phyloP scores from a whole-genome alignment of 2,797 vertebrate genomes.

The Scyliorhinus canicula region DNA sequence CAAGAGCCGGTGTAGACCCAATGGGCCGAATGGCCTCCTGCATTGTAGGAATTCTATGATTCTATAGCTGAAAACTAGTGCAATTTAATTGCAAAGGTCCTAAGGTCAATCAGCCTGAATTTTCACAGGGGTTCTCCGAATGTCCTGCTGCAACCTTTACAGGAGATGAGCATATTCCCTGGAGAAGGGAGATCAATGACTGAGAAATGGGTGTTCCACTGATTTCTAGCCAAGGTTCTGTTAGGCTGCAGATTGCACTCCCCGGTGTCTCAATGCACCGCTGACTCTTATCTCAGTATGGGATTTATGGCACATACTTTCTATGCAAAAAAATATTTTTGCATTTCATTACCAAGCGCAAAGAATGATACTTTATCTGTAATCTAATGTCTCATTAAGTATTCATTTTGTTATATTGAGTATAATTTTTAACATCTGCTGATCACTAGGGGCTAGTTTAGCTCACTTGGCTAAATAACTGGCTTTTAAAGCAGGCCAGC shows the following conservation, averaged over 20 bases:
- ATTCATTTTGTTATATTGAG: not conserved
- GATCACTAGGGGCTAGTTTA: too few relatives aligned
- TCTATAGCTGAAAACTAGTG: not conserved
- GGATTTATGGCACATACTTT: not conserved
- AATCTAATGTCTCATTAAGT: not conserved
- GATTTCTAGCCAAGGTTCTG: not conserved
- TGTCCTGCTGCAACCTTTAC: not conserved
- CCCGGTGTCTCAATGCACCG: not conserved
- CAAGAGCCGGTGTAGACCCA: too few relatives aligned
- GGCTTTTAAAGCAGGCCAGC: too few relatives aligned
- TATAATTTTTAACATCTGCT: not conserved
- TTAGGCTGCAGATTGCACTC: not conserved
- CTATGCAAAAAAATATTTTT: not conserved
- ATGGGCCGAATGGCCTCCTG: too few relatives aligned
- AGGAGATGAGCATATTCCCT: not conserved
- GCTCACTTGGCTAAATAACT: too few relatives aligned
- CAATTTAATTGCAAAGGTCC: not conserved
- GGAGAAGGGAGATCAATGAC: not conserved
- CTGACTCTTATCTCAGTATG: not conserved
- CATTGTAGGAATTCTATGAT: too few relatives aligned
- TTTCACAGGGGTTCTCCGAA: not conserved
- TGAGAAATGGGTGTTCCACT: not conserved
- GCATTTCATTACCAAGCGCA: not conserved
- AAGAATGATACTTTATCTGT: not conserved
- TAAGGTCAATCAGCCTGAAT: not conserved